phyloP scores from a whole-genome alignment of 1,140 invertebrate species.

The honey bee (Apis mellifera) region DNA sequence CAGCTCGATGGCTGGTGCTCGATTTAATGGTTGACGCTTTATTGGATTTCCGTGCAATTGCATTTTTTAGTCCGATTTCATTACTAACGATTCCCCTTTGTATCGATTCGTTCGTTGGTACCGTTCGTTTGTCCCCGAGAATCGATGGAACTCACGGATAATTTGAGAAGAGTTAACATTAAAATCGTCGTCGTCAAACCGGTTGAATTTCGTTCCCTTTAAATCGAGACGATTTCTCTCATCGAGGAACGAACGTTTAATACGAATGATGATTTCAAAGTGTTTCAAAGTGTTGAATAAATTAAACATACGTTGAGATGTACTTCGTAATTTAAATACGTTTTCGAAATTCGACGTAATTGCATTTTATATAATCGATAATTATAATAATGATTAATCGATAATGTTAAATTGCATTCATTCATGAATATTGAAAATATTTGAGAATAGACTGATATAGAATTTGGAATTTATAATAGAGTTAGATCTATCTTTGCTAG shows the following conservation, averaged over 20 bases:
- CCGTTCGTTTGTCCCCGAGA: conserved; percentile 25
- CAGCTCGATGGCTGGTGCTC: conserved; percentile 59
- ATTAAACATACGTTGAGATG: no score
- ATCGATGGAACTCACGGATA: conserved; percentile 51
- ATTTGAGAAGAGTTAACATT: conserved; percentile 58
- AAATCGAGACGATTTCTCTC: no score
- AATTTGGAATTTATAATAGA: not conserved
- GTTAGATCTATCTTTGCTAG: not conserved
- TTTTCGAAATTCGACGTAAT: no score
- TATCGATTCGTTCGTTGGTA: conserved; percentile 43
- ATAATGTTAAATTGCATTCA: no score
- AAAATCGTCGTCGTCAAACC: not conserved
- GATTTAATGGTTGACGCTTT: conserved; percentile 75
- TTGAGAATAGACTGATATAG: no score
- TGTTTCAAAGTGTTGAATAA: no score
- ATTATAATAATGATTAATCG: no score
- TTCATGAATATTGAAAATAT: no score
- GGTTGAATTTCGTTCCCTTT: not conserved
- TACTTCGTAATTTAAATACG: no score
- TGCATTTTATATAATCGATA: no score
- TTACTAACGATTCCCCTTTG: conserved; percentile 65
- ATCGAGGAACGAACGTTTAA: no score
- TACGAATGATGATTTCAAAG: not conserved
- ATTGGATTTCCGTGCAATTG: conserved; percentile 74
- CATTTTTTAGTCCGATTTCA: conserved; percentile 70